Percentiles rank a stretch among this genome's conserved stretches.
These are phyloP conservation scores for Dolichoris vasculosae DNA, from an alignment of 1,140 invertebrate species.

Conservation along the genomic window DNA sequence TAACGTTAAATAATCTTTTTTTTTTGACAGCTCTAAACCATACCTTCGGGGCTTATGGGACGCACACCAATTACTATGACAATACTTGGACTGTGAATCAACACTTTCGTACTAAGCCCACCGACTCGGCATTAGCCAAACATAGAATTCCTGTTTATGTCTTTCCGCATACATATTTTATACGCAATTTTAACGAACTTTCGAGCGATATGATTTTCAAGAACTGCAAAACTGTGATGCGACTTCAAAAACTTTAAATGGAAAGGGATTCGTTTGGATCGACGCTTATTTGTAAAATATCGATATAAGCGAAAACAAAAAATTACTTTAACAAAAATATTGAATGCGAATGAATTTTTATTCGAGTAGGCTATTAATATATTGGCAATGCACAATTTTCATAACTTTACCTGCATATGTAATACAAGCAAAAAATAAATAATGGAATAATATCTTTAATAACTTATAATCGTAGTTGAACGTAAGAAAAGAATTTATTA, in stretches of 20 bases:
- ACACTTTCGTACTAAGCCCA: conserved; percentile 60
- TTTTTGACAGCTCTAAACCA: conserved; percentile 45
- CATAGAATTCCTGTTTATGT: background rate
- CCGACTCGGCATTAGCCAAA: conserved; percentile 53
- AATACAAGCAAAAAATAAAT: background rate
- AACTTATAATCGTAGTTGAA: background rate
- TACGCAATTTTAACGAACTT: background rate
- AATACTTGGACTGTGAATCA: conserved; percentile 68
- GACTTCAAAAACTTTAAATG: background rate
- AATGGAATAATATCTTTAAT: background rate
- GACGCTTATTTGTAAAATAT: background rate
- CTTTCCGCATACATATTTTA: background rate
- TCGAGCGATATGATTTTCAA: background rate
- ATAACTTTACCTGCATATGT: background rate
- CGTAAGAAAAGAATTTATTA: background rate
- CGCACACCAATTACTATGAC: conserved; percentile 58
- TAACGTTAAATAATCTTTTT: conserved; percentile 67
- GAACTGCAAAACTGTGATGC: background rate
- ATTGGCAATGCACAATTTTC: background rate
- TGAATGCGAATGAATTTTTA: background rate
- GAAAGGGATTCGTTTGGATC: background rate
- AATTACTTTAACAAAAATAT: background rate
- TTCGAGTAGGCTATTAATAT: background rate
- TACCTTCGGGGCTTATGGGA: no score
- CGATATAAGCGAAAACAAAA: background rate